Percentiles rank a stretch among this genome's conserved stretches.
Conservation (phyloP, 2,888 invertebrate genomes). For the Phasia obesa region DNA sequence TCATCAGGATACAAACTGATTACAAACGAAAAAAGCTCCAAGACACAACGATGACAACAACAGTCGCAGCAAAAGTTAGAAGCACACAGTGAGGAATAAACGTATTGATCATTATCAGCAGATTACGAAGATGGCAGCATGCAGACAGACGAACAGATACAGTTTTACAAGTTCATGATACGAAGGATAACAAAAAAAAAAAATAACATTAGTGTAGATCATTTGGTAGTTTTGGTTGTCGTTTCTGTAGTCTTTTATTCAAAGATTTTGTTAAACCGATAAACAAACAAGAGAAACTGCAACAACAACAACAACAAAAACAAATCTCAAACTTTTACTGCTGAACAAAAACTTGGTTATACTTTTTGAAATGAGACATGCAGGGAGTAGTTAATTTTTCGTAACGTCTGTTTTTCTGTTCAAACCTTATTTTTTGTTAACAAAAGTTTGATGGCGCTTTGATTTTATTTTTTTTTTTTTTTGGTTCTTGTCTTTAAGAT, state of each 20-base stretch:
- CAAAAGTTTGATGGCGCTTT: slow-evolving; percentile 70
- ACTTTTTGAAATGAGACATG: slow-evolving; percentile 41
- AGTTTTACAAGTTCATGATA: slow-evolving; percentile 6
- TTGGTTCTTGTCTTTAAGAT: slow-evolving; percentile 53
- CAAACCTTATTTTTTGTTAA: slow-evolving; percentile 37
- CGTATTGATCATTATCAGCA: slow-evolving; percentile 65
- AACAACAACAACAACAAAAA: background rate
- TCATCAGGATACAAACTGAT: slow-evolving; percentile 17
- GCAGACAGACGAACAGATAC: background rate
- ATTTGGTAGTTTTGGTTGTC: slow-evolving; percentile 34
- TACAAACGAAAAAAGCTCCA: slow-evolving; percentile 13
- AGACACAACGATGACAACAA: slow-evolving; percentile 40
- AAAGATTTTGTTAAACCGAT: slow-evolving; percentile 62
- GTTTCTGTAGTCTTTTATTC: background rate
- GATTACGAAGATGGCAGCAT: slow-evolving; percentile 42
- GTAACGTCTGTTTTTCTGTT: background rate
- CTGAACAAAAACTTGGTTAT: slow-evolving; percentile 36
- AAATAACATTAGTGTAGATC: slow-evolving; percentile 43
- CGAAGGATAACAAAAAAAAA: background rate
- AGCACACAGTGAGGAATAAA: slow-evolving; percentile 44
- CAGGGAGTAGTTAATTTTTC: slow-evolving; percentile 59
- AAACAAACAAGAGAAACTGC: slow-evolving; percentile 42
- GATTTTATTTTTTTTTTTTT: slow-evolving; percentile 69
- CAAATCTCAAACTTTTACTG: slow-evolving; percentile 14
- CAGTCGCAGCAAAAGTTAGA: slow-evolving; percentile 13